Evolutionary conservation across 23 tunicate species (phyloP), one percentile per base, ranked within the genome.

Genomic region (Ascidia mentula): DNA sequence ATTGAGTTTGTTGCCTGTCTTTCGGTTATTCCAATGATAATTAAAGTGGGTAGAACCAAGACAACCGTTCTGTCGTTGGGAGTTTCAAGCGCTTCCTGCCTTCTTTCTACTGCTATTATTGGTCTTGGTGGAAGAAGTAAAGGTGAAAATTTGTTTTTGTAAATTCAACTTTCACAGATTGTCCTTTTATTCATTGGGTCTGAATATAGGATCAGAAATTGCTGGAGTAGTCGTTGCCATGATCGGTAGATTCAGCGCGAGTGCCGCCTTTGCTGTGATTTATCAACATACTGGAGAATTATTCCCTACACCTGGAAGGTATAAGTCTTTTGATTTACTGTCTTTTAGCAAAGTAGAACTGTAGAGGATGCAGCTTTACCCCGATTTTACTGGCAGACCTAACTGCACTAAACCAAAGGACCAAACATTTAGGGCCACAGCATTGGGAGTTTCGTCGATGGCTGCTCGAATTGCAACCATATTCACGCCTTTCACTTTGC

Each of bases 291-390:
- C 82, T 26, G 73, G 53, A 24, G 82, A 79, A 76, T 22, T 79
- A 6, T 79, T 79, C 40, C 82, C 82, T 6, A 79, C 82, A 33
- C 32, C 73, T 20, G 82, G 82, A 59, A 79, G 82, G 82, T 60
- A 76, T 28, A 32, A 7, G 24, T 32, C 32, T 73, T 34, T 8
- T 73, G 30, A 18, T 12, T n/a, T n/a, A n/a, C n/a, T n/a, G n/a
- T n/a, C n/a, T n/a, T n/a, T n/a, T n/a, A n/a, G n/a, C n/a, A n/a
- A n/a, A n/a, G n/a, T n/a, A n/a, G n/a, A n/a, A n/a, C n/a, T n/a
- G n/a, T n/a, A n/a, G n/a, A n/a, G n/a, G n/a, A n/a, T n/a, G n/a
- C n/a, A n/a, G n/a, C n/a, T n/a, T n/a, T n/a, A n/a, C n/a, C n/a
- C n/a, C n/a, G n/a, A n/a, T n/a, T n/a, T n/a, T n/a, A n/a, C n/a